phyloP scores from a whole-genome alignment of 1,140 invertebrate genomes.

The Thalassaphorura encarpata region DNA sequence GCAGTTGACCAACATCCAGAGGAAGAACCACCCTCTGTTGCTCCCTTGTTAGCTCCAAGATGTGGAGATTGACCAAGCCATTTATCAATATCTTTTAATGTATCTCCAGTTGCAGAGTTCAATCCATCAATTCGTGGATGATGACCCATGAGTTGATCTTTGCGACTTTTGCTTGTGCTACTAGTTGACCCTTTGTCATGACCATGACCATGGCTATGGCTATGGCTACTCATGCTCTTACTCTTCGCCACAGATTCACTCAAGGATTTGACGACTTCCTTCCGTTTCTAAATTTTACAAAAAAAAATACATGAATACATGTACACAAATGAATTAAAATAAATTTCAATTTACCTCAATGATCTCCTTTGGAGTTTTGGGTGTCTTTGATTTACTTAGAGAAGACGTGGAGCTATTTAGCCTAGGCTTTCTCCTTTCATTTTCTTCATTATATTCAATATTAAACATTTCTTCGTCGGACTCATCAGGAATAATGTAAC shows the following conservation, averaged over 20 bases:
- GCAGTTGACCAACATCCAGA: not conserved
- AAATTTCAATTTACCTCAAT: too few relatives aligned
- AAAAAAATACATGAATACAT: too few relatives aligned
- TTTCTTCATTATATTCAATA: constrained; percentile 32
- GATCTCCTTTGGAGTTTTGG: too few relatives aligned
- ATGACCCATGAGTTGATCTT: constrained; percentile 27
- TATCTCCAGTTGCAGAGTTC: constrained; percentile 21
- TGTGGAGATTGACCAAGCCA: constrained; percentile 78
- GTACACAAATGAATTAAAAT: too few relatives aligned
- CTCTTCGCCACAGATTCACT: too few relatives aligned
- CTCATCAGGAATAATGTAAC: constrained; percentile 65
- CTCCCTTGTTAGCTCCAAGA: too few relatives aligned
- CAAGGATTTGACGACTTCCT: not conserved
- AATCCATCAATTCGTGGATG: constrained; percentile 18
- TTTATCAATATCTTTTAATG: constrained; percentile 63
- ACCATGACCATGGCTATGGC: too few relatives aligned
- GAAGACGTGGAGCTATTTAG: not conserved
- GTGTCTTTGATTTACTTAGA: not conserved
- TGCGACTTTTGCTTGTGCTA: constrained; percentile 13
- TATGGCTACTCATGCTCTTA: too few relatives aligned
- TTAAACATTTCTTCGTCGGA: constrained; percentile 53
- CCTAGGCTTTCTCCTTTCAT: constrained; percentile 10
- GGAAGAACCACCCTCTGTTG: too few relatives aligned
- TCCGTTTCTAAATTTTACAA: too few relatives aligned
- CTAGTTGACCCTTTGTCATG: constrained; percentile 10